phyloP scores from a whole-genome alignment of 2,888 invertebrate species.

The Neuroscelio doddi region DNA sequence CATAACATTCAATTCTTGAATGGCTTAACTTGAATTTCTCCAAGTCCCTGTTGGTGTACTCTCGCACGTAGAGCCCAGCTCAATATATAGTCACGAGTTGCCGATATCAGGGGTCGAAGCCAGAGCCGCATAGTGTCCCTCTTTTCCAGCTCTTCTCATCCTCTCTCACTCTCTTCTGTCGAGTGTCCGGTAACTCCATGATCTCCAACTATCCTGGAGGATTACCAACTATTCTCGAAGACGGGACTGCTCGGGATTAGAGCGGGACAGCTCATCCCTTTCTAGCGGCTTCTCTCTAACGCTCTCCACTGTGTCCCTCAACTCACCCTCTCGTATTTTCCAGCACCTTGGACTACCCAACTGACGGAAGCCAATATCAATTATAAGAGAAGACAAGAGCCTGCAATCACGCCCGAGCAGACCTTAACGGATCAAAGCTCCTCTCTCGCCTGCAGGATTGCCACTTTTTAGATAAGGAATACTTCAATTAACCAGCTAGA shows the following conservation, averaged over 20 bases:
- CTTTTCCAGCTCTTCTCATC: conserved; percentile 36
- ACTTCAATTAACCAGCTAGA: conserved; percentile 66
- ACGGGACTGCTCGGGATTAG: conserved; percentile 66
- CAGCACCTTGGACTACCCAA: conserved; percentile 42
- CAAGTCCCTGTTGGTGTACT: conserved; percentile 38
- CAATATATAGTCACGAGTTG: too few species aligned
- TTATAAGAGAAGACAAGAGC: conserved; percentile 72
- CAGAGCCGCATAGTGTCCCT: conserved; percentile 17
- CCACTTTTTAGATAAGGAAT: conserved; percentile 71
- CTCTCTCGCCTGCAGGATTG: conserved; percentile 59
- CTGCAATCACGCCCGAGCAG: conserved; percentile 68
- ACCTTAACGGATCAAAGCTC: conserved; percentile 69
- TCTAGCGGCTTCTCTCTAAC: conserved; percentile 35
- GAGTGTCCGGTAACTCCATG: conserved; percentile 70
- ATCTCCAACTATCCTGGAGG: conserved; percentile 71
- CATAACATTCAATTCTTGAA: conserved; percentile 58
- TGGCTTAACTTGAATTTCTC: conserved; percentile 51
- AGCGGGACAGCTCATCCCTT: conserved; percentile 49
- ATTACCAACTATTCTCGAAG: conserved; percentile 71
- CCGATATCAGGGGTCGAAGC: background rate
- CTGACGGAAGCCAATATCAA: conserved; percentile 68
- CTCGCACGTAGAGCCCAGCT: too few species aligned
- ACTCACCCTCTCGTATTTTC: conserved; percentile 33
- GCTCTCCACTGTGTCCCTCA: conserved; percentile 27
- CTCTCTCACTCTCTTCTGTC: conserved; percentile 20